phyloP scores from a whole-genome alignment of 2,888 invertebrate genomes.

The Cerceris ruficornis region DNA sequence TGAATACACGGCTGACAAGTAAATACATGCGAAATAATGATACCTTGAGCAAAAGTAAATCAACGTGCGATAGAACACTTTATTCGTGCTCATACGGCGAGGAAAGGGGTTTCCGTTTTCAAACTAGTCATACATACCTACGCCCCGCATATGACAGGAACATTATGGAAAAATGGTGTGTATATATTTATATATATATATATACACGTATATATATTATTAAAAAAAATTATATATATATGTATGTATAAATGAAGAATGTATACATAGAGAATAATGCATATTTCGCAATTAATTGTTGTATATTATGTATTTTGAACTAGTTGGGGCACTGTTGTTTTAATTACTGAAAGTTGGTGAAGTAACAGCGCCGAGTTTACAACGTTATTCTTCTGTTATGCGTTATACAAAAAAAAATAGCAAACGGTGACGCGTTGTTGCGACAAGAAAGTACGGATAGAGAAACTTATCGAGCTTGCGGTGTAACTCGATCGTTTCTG shows the following conservation, averaged over 20 bases:
- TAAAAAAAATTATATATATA: slow-evolving; percentile 46
- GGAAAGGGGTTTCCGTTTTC: slow-evolving; percentile 65
- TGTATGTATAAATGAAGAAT: slow-evolving; percentile 39
- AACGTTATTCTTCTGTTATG: slow-evolving; percentile 21
- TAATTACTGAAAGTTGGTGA: slow-evolving; percentile 13
- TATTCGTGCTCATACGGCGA: slow-evolving; percentile 40
- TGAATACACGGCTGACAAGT: neutral
- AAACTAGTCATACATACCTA: slow-evolving; percentile 75
- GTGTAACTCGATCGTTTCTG: slow-evolving; percentile 14
- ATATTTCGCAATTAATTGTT: slow-evolving; percentile 72
- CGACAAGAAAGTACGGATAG: slow-evolving; percentile 1
- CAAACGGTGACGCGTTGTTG: neutral
- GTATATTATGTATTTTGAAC: slow-evolving; percentile 66
- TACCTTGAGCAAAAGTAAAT: slow-evolving; percentile 11
- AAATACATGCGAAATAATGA: neutral
- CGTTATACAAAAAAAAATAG: slow-evolving; percentile 5
- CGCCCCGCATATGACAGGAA: slow-evolving; percentile 47
- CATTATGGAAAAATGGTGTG: slow-evolving; percentile 56
- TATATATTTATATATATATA: slow-evolving; percentile 55
- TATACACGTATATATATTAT: slow-evolving; percentile 47
- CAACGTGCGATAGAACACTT: neutral
- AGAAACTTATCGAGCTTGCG: slow-evolving; percentile 12
- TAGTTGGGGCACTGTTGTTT: slow-evolving; percentile 67
- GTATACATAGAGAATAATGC: slow-evolving; percentile 57
- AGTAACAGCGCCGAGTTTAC: slow-evolving; percentile 16